Evolutionary conservation across 2,888 invertebrate species (phyloP).

Genomic region (Biston betularia): DNA sequence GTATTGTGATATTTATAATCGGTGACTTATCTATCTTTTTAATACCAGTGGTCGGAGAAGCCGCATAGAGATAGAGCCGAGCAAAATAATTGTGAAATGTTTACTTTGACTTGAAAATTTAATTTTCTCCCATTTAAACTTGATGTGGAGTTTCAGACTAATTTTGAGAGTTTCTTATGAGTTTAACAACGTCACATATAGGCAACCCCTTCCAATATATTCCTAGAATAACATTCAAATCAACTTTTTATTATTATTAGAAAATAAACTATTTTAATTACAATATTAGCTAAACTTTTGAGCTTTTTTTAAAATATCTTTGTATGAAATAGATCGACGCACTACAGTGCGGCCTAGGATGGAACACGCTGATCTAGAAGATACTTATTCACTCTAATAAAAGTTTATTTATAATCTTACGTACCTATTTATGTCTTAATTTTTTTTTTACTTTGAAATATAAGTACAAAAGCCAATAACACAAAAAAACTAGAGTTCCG

Average conservation of each 20-base stretch:
- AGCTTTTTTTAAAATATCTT: too few relatives aligned
- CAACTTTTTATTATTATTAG: background rate
- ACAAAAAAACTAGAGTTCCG: too few relatives aligned
- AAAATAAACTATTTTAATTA: too few relatives aligned
- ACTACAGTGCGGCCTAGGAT: too few relatives aligned
- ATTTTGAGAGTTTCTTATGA: constrained; percentile 15
- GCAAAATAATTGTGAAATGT: constrained; percentile 26
- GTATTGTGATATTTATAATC: background rate
- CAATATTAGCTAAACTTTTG: too few relatives aligned
- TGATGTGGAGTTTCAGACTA: constrained; percentile 20
- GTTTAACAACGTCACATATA: constrained; percentile 4
- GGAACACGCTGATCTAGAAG: too few relatives aligned
- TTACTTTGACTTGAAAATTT: constrained; percentile 20
- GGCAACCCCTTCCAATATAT: background rate
- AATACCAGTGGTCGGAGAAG: constrained; percentile 2
- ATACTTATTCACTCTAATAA: too few relatives aligned
- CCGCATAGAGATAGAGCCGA: constrained; percentile 14
- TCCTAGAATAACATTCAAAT: background rate
- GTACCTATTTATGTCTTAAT: too few relatives aligned
- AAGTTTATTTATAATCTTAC: too few relatives aligned
- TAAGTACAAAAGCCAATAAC: too few relatives aligned
- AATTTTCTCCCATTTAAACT: constrained; percentile 24
- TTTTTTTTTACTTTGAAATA: too few relatives aligned
- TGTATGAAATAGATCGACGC: too few relatives aligned
- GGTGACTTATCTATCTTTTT: constrained; percentile 1